Conservation (phyloP, 2,888 invertebrate species). For the Embidobia sp. region DNA sequence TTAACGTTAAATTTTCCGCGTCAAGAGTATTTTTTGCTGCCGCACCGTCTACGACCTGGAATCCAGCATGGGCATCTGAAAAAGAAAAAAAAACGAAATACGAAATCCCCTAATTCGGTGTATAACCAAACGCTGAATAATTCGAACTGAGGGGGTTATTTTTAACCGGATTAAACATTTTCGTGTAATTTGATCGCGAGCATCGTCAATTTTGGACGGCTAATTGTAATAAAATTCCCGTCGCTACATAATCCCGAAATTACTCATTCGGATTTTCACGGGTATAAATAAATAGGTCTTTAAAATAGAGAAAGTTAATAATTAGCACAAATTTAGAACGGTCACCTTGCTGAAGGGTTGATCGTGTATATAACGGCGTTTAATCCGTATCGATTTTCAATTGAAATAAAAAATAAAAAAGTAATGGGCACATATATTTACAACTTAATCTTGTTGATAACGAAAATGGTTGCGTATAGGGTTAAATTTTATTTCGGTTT, state of each 20-base stretch:
- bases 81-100: no score
- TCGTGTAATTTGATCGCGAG: no score
- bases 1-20: constrained; percentile 55
- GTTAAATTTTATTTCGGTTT: constrained; percentile 26
- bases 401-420: constrained; percentile 29
- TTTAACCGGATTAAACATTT: constrained; percentile 4
- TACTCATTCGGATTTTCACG: no score
- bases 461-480: constrained; percentile 7
- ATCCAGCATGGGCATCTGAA: not conserved
- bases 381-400: constrained; percentile 32
- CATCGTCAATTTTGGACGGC: no score
- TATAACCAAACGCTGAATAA: constrained; percentile 25
- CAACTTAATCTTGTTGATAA: constrained; percentile 42
- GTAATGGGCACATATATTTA: constrained; percentile 24
- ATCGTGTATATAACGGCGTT: not conserved
- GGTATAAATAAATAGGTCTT: not conserved
- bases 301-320: not conserved
- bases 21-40: constrained; percentile 28
- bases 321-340: not conserved
- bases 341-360: not conserved
- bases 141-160: constrained; percentile 8
- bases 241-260: no score
- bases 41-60: constrained; percentile 1
- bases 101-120: not conserved
- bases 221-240: no score